These are phyloP conservation scores for Saccostrea glomerata DNA, from an alignment of 1,140 invertebrate genomes.

Conservation along the genomic window DNA sequence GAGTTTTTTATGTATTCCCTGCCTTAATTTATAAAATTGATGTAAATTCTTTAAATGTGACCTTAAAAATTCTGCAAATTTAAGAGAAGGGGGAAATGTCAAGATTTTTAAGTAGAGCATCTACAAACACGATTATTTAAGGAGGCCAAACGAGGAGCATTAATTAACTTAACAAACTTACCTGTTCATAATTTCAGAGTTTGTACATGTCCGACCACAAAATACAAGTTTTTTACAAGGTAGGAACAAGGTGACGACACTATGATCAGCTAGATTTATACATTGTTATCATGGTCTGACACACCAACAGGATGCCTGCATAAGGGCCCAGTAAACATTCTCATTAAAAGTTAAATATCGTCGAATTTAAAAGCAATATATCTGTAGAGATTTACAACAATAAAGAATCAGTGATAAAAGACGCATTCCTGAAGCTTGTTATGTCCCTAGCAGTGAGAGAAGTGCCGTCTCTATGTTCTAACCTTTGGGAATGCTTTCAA, in stretches of 20 bases:
- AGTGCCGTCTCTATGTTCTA: neutral
- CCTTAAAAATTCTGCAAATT: conserved; percentile 24
- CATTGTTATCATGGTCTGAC: conserved; percentile 15
- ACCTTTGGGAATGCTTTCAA: neutral
- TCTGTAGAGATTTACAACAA: conserved; percentile 7
- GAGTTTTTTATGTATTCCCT: neutral
- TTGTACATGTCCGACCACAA: neutral
- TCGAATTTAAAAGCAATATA: conserved; percentile 25
- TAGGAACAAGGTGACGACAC: conserved; percentile 7
- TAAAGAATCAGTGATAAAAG: neutral
- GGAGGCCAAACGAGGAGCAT: neutral
- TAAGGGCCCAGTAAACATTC: neutral
- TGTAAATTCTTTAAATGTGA: neutral
- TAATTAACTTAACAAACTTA: conserved; percentile 6
- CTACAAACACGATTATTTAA: neutral
- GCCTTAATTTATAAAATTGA: neutral
- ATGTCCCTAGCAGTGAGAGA: neutral
- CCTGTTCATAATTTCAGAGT: neutral
- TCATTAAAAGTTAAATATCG: conserved; percentile 29
- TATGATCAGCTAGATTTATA: neutral
- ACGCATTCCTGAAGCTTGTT: neutral
- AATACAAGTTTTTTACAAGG: conserved; percentile 21
- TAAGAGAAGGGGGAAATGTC: neutral
- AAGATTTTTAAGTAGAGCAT: neutral
- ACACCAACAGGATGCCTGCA: neutral